phyloP scores from a whole-genome alignment of 2,797 vertebrate genomes.

The Sebastes umbrosus region DNA sequence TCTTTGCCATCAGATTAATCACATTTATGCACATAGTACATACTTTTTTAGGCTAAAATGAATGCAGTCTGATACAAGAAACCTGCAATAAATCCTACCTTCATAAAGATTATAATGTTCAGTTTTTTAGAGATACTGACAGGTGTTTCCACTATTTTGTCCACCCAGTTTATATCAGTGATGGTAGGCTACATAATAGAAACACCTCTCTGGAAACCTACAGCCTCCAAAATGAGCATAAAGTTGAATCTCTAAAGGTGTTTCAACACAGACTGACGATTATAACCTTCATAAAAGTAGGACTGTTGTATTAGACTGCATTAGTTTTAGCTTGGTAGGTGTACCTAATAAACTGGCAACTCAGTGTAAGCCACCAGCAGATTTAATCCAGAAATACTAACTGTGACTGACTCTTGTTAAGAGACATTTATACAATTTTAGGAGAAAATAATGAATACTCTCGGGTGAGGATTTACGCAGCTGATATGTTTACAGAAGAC shows the following conservation, averaged over 20 bases:
- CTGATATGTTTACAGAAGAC: background rate
- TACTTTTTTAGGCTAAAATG: background rate
- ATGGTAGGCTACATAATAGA: background rate
- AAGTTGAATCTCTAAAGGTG: background rate
- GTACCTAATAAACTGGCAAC: background rate
- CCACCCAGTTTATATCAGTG: background rate
- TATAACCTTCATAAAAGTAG: background rate
- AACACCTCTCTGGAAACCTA: background rate
- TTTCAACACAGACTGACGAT: background rate
- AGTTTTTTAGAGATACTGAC: background rate
- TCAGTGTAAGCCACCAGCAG: background rate
- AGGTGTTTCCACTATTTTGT: background rate
- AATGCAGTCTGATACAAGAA: background rate
- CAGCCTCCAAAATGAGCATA: background rate
- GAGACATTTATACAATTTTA: background rate
- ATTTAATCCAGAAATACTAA: background rate
- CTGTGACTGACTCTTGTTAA: background rate
- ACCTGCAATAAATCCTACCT: background rate
- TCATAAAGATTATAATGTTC: background rate
- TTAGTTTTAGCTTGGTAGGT: background rate
- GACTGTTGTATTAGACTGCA: background rate
- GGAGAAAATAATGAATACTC: background rate
- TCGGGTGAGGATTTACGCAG: background rate
- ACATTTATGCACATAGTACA: background rate
- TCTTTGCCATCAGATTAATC: background rate